phyloP scores from a whole-genome alignment of 1,140 invertebrate species.

The Drosophila oshimai region DNA sequence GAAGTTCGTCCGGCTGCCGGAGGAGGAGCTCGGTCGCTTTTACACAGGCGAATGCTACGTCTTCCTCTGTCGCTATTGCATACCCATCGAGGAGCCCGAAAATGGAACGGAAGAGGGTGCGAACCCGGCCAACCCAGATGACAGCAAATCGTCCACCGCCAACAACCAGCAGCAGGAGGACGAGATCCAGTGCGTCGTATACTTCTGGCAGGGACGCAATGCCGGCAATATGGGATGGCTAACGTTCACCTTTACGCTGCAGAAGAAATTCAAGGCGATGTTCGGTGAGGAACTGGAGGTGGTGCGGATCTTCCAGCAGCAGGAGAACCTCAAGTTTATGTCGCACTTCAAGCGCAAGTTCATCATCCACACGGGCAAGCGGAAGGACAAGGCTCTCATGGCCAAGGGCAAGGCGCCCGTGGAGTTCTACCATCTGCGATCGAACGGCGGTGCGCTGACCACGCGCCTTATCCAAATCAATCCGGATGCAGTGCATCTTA shows the following conservation, averaged over 20 bases:
- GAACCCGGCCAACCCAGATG: neutral
- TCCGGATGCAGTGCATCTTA: constrained; percentile 90
- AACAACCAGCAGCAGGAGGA: constrained; percentile 87
- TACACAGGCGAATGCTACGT: constrained; percentile 98
- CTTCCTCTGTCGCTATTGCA: constrained; percentile 97
- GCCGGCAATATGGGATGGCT: constrained; percentile 99
- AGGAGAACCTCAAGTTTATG: constrained; percentile 99
- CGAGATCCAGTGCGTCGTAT: constrained; percentile 98
- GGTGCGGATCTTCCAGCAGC: constrained; percentile 98
- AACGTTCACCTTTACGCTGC: constrained; percentile 98
- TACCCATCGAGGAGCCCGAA: constrained; percentile 84
- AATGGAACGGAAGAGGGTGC: constrained; percentile 2
- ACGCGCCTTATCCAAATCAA: constrained; percentile 96
- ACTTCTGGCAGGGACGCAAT: constrained; percentile 99
- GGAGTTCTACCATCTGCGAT: constrained; percentile 97
- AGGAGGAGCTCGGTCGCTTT: constrained; percentile 97
- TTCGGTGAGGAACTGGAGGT: constrained; percentile 98
- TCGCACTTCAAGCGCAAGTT: constrained; percentile 98
- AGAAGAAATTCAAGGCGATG: constrained; percentile 98
- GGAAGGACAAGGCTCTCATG: constrained; percentile 86
- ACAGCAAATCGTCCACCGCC: constrained; percentile 75
- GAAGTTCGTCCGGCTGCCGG: constrained; percentile 97
- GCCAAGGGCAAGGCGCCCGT: constrained; percentile 86
- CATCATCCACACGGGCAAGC: constrained; percentile 95
- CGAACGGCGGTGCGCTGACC: constrained; percentile 97